These are phyloP conservation scores for Zaprionus africanus DNA, from an alignment of 1,140 invertebrate species.

Conservation along the genomic window DNA sequence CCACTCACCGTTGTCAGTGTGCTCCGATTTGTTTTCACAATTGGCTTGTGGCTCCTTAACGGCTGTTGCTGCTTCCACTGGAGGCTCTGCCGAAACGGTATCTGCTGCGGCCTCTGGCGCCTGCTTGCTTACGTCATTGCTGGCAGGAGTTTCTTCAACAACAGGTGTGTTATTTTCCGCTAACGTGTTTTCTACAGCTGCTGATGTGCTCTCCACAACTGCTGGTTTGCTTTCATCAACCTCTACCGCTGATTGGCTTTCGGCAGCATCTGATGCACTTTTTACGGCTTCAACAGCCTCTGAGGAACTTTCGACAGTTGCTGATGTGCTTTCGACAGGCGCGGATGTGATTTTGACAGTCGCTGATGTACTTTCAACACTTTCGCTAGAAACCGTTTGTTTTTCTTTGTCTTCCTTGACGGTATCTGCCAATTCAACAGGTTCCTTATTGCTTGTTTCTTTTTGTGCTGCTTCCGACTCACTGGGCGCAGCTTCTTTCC, in stretches of 20 bases:
- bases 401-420: conserved; percentile 48
- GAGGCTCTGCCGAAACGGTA: conserved; percentile 17
- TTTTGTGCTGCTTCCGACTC: conserved; percentile 24
- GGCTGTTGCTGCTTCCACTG: conserved; percentile 21
- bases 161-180: conserved; percentile 37
- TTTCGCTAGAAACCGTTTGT: conserved; percentile 3
- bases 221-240: conserved; percentile 7
- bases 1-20: conserved; percentile 73
- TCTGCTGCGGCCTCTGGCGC: conserved; percentile 27
- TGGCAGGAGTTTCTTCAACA: conserved; percentile 35
- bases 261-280: neutral
- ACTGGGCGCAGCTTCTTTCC: conserved; percentile 26
- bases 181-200: conserved; percentile 16
- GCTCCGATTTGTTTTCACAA: conserved; percentile 67
- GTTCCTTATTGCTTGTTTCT: conserved; percentile 42
- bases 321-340: conserved; percentile 5
- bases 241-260: neutral
- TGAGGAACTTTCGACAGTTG: neutral
- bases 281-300: conserved; percentile 1
- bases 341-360: neutral
- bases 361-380: neutral
- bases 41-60: conserved; percentile 56
- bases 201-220: neutral
- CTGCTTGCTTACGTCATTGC: conserved; percentile 62
- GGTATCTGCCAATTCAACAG: conserved; percentile 44